These are phyloP conservation scores for Polyommatus iphigenia DNA, from an alignment of 2,888 invertebrate genomes.

Conservation along the genomic window DNA sequence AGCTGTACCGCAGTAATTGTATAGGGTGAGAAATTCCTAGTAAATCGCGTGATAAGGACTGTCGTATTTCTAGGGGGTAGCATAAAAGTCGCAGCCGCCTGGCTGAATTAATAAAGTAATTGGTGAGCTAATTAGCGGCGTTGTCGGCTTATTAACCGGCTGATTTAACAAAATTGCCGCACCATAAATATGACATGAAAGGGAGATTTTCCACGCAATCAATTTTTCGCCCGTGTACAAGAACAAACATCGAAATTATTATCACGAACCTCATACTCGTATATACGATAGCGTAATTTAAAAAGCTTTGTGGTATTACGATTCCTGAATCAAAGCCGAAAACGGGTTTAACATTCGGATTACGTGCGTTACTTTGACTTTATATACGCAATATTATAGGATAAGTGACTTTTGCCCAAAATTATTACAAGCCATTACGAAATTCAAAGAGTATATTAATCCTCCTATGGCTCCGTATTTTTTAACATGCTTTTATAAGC, in stretches of 20 bases:
- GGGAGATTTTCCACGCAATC: constrained; percentile 14
- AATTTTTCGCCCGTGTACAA: background rate
- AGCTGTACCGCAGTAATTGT: constrained; percentile 5
- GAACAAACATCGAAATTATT: background rate
- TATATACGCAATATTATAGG: background rate
- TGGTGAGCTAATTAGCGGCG: constrained; percentile 5
- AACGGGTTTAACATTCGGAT: background rate
- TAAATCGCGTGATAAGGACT: background rate
- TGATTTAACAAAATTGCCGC: constrained; percentile 7
- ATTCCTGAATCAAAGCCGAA: background rate
- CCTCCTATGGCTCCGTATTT: too few species aligned
- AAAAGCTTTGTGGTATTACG: background rate
- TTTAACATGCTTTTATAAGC: too few species aligned
- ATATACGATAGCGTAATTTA: background rate
- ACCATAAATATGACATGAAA: constrained; percentile 16
- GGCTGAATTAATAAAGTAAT: constrained; percentile 21
- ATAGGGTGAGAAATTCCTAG: constrained; percentile 16
- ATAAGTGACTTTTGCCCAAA: background rate
- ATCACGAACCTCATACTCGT: background rate
- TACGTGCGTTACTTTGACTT: background rate
- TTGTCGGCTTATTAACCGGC: background rate
- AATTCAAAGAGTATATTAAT: background rate
- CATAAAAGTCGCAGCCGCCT: constrained; percentile 9
- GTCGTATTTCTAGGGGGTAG: constrained; percentile 11
- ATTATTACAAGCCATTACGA: background rate